Evolutionary conservation across 1,140 invertebrate species (phyloP).

Genomic region (Pinna nobilis): DNA sequence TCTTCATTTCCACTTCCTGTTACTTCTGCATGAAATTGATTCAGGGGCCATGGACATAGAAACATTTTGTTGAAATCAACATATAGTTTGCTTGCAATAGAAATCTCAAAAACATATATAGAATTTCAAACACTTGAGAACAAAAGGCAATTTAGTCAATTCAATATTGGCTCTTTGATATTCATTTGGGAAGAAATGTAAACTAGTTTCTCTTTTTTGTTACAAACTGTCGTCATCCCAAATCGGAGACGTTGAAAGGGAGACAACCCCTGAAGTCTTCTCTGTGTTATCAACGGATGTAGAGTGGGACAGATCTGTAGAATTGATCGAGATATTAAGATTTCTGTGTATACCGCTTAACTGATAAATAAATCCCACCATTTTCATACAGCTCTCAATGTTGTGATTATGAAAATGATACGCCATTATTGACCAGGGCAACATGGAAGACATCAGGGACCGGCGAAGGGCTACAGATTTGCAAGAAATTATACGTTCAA

Average conservation of each 20-base stretch:
- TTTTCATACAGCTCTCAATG: conserved; percentile 53
- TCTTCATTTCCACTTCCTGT: too few relatives aligned
- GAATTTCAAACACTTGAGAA: too few relatives aligned
- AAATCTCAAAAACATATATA: too few relatives aligned
- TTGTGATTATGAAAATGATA: conserved; percentile 50
- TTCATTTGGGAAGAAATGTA: too few relatives aligned
- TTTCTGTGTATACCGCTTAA: conserved; percentile 37
- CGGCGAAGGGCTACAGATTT: conserved; percentile 35
- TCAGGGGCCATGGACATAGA: too few relatives aligned
- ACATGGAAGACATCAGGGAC: conserved; percentile 41
- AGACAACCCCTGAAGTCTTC: not conserved
- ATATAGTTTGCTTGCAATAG: too few relatives aligned
- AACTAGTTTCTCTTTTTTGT: too few relatives aligned
- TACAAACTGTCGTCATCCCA: conserved; percentile 14
- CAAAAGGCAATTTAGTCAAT: too few relatives aligned
- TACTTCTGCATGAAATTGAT: too few relatives aligned
- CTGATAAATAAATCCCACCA: conserved; percentile 54
- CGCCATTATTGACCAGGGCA: conserved; percentile 53
- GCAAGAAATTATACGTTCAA: conserved; percentile 49
- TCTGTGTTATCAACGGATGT: conserved; percentile 4
- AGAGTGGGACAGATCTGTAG: not conserved
- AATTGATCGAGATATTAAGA: not conserved
- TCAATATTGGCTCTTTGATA: too few relatives aligned
- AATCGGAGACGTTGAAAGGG: not conserved
- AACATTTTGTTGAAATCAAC: too few relatives aligned